phyloP scores from a whole-genome alignment of 2,113 vertebrate species.

The Rhineura floridana region DNA sequence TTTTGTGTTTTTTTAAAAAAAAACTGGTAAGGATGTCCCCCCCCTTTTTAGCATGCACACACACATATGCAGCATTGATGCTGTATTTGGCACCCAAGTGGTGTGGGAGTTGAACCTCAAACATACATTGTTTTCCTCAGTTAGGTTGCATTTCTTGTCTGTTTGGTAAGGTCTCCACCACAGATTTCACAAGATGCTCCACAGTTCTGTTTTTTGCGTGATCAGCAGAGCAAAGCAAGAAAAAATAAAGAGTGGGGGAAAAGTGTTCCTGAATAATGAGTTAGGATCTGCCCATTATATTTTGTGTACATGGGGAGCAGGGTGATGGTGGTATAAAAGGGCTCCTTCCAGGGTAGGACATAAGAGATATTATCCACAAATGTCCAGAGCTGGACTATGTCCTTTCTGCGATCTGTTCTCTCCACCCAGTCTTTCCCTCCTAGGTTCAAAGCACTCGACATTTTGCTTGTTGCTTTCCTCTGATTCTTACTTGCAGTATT shows the following conservation, averaged over 20 bases:
- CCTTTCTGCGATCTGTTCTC: neutral
- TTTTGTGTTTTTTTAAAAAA: neutral
- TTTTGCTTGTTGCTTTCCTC: neutral
- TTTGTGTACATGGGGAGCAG: neutral
- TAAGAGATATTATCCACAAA: neutral
- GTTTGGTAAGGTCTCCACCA: too few relatives aligned
- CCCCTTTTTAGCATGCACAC: neutral
- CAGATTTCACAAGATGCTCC: neutral
- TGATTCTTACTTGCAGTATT: neutral
- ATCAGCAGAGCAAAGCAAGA: conserved; percentile 5
- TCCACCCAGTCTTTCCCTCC: neutral
- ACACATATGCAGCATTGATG: neutral
- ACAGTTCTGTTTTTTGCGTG: neutral
- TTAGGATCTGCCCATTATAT: neutral
- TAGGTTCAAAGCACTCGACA: neutral
- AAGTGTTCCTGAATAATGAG: conserved; percentile 6
- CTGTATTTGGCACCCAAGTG: neutral
- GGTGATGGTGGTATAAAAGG: too few relatives aligned
- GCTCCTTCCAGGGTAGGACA: neutral
- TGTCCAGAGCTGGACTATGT: neutral
- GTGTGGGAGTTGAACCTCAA: neutral
- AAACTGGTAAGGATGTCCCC: neutral
- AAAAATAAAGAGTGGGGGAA: too few relatives aligned
- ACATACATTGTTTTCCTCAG: neutral
- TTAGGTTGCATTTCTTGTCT: neutral